Percentiles rank a stretch among this genome's conserved stretches.
Evolutionary conservation across 2,888 invertebrate species (phyloP).

Genomic region (Nebria salina): DNA sequence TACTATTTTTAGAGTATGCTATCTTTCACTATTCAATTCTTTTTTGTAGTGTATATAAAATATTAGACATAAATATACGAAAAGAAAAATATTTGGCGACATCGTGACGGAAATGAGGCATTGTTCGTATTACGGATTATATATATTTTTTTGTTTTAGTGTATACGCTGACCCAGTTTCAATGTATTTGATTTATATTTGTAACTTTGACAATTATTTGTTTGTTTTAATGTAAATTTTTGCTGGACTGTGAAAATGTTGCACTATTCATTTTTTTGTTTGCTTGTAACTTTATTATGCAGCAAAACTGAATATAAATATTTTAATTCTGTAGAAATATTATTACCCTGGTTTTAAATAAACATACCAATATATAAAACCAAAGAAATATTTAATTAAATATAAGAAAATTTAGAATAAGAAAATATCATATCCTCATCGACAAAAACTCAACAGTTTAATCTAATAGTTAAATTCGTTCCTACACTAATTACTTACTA

Average conservation of each 20-base stretch:
- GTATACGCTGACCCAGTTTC: constrained; percentile 7
- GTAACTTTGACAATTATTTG: not conserved
- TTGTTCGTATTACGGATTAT: not conserved
- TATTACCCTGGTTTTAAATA: too few relatives aligned
- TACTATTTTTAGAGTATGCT: too few relatives aligned
- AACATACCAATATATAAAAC: too few relatives aligned
- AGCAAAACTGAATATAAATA: not conserved
- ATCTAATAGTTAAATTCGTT: too few relatives aligned
- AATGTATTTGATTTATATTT: constrained; percentile 18
- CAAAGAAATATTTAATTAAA: too few relatives aligned
- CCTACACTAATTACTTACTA: too few relatives aligned
- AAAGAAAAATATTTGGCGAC: not conserved
- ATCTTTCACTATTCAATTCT: too few relatives aligned
- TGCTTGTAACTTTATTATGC: not conserved
- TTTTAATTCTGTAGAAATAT: not conserved
- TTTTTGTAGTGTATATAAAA: not conserved
- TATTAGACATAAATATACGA: not conserved
- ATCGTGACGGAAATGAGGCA: not conserved
- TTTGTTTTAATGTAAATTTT: constrained; percentile 4
- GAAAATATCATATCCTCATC: too few relatives aligned
- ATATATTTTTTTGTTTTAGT: not conserved
- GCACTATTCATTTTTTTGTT: not conserved
- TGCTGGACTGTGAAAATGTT: not conserved
- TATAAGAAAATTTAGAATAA: too few relatives aligned
- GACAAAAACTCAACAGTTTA: too few relatives aligned